phyloP scores from a whole-genome alignment of 2,888 invertebrate genomes.

The Ischnura elegans region DNA sequence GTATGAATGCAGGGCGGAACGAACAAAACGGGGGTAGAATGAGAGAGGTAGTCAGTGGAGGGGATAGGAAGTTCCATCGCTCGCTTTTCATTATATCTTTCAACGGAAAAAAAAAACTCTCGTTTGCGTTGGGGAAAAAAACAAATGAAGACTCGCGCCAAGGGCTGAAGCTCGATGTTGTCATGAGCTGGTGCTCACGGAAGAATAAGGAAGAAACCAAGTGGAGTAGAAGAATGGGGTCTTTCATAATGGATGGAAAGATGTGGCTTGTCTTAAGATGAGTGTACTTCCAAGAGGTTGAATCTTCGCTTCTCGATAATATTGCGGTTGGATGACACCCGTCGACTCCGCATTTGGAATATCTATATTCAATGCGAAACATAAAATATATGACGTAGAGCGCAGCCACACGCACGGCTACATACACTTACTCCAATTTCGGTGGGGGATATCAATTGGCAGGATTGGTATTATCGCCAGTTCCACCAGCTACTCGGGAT shows the following conservation, averaged over 20 bases:
- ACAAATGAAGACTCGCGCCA: background rate
- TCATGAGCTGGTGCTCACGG: background rate
- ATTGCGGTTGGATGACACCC: background rate
- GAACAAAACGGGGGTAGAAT: background rate
- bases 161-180: background rate
- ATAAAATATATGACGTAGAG: too few species aligned
- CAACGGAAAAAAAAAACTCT: background rate
- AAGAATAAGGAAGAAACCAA: background rate
- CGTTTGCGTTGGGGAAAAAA: background rate
- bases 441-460: too few species aligned
- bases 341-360: too few species aligned
- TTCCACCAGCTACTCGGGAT: too few species aligned
- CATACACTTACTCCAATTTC: too few species aligned
- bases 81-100: slow-evolving; percentile 21
- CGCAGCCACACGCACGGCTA: too few species aligned
- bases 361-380: too few species aligned
- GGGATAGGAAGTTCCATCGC: background rate
- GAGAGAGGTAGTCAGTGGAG: background rate
- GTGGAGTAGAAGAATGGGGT: background rate
- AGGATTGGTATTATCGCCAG: too few species aligned
- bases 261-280: background rate
- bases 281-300: background rate
- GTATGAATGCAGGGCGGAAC: background rate
- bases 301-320: background rate
- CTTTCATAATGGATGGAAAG: background rate